Conservation (phyloP, 1,140 invertebrate species). For the Nymphalis io region DNA sequence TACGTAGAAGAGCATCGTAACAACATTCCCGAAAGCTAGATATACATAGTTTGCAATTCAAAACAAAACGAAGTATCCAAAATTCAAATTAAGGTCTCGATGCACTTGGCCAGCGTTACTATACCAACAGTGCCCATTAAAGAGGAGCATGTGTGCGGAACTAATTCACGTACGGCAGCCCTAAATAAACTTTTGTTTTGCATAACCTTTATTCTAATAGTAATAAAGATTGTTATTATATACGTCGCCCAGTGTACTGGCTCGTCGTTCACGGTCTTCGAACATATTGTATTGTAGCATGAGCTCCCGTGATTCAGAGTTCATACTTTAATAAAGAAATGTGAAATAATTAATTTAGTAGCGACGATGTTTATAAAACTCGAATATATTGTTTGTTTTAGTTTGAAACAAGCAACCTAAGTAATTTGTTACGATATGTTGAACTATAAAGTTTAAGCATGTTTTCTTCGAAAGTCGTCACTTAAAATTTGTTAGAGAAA, state of each 20-base stretch:
- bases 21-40: constrained; percentile 1
- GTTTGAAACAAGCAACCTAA: neutral
- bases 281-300: constrained; percentile 21
- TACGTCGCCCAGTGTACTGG: constrained; percentile 8
- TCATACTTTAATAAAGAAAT: constrained; percentile 17
- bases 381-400: neutral
- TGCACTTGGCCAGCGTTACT: constrained; percentile 48
- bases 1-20: neutral
- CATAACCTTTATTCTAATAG: constrained; percentile 16
- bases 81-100: constrained; percentile 41
- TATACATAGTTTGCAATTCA: constrained; percentile 20
- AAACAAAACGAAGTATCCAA: constrained; percentile 31
- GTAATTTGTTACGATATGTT: neutral
- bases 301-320: constrained; percentile 15
- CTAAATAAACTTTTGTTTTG: constrained; percentile 13
- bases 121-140: constrained; percentile 57
- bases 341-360: constrained; percentile 4
- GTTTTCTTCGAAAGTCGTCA: too few species aligned
- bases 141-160: constrained; percentile 63
- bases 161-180: constrained; percentile 48
- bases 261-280: constrained; percentile 25
- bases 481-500: too few species aligned
- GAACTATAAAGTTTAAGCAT: too few species aligned
- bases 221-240: constrained; percentile 11
- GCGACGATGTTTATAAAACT: neutral